Percentiles rank a stretch among this genome's conserved stretches.
These are phyloP conservation scores for Myotis findleyi DNA, from an alignment of 2,797 vertebrate genomes.

Conservation along the genomic window DNA sequence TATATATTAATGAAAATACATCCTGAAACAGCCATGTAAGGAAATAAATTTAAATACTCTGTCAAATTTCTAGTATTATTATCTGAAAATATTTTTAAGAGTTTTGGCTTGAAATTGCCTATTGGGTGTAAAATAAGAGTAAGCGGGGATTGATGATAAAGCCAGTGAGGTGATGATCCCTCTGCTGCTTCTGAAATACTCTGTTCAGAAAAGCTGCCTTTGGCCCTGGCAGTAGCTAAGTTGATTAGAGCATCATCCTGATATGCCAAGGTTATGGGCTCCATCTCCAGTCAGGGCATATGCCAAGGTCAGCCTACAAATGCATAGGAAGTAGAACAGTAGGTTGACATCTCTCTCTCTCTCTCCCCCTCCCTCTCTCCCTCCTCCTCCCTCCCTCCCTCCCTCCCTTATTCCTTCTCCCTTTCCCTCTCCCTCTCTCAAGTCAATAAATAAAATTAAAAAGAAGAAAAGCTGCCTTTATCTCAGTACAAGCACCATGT, in stretches of 20 bases:
- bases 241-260: not conserved
- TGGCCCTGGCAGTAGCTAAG: not conserved
- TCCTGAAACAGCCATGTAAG: not conserved
- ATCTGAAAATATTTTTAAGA: not conserved
- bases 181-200: not conserved
- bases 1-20: not conserved
- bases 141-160: not conserved
- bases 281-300: not conserved
- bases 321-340: not conserved
- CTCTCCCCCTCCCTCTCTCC: no score
- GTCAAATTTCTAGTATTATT: not conserved
- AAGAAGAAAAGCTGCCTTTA: not conserved
- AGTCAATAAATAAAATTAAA: not conserved
- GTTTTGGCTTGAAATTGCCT: not conserved
- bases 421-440: not conserved
- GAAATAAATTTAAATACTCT: not conserved
- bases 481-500: not conserved
- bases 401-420: not conserved
- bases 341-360: not conserved
- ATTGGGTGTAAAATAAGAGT: not conserved
- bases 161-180: not conserved
- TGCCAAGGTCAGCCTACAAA: not conserved
- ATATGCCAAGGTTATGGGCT: not conserved
- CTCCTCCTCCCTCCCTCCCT: not conserved
- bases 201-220: not conserved